Evolutionary conservation across 2,797 vertebrate genomes (phyloP), one percentile per base, ranked within the genome.

Genomic region (Siniperca scherzeri): DNA sequence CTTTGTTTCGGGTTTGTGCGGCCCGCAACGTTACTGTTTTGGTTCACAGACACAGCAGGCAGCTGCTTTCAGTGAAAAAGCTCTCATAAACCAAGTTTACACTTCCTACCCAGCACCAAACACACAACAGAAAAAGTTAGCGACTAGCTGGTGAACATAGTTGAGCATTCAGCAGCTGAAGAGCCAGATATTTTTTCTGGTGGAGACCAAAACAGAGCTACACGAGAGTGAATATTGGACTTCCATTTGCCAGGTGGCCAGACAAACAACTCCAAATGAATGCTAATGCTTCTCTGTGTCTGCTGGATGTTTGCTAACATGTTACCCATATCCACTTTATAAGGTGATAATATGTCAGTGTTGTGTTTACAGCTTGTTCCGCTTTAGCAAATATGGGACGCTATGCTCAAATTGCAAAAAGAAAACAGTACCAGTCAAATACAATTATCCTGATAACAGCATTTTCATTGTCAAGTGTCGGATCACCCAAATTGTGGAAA

Each of bases 201-300:
- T 46, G 36, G 55, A 69, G 27, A 70, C 19, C 59, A 53, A 64
- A 56, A 13, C n/a, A 50, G 66, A 81, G 52, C 25, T 10, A 25
- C 52, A 71, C 21, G 12, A 46, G 17, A 30, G 8, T 13, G 19
- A 57, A 33, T 64, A 7, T n/a, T 46, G 12, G 27, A 30, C 1
- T 36, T 72, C 10, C 9, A 72, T 16, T 40, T 40, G 2, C 5
- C 21, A 48, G 21, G 22, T 50, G 19, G 6, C 4, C 27, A 38
- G 5, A 48, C 33, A 38, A 33, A 57, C 21, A 42, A 25, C 21
- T 48, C 27, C 21, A 40, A 40, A 50, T 27, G 44, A 22, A 68
- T 17, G 16, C 17, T 33, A 74, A 61, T 44, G 42, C 30, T n/a
- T 55, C 30, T 25, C 7, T 7, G 30, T 6, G 21, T 19, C 44